A percentile compares a stretch with the other conserved stretches of the same genome.
These are phyloP conservation scores for Amblyopsis hoosieri DNA, from an alignment of 2,797 vertebrate genomes.

Conservation along the genomic window DNA sequence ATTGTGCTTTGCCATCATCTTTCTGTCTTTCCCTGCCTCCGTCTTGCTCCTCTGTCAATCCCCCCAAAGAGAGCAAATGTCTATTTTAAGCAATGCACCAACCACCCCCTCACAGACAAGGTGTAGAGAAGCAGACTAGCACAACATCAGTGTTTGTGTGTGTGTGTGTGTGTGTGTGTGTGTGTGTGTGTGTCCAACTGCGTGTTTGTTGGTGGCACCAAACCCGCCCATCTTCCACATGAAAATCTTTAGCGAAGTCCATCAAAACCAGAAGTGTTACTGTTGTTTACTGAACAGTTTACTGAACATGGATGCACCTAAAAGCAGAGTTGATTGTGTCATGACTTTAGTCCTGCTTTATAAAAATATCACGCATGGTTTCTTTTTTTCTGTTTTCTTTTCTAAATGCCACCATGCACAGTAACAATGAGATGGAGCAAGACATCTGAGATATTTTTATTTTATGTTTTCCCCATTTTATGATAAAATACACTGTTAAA, in stretches of 20 bases:
- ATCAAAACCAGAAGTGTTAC: conserved; percentile 33
- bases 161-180: not conserved
- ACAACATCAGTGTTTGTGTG: conserved; percentile 52
- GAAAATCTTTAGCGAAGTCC: conserved; percentile 25
- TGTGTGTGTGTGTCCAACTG: conserved; percentile 19
- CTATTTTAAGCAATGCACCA: conserved; percentile 79
- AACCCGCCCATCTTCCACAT: conserved; percentile 16
- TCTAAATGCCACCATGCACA: conserved; percentile 11
- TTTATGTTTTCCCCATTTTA: not conserved
- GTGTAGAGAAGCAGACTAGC: conserved; percentile 57
- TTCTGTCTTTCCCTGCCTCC: conserved; percentile 59
- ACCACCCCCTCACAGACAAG: conserved; percentile 65
- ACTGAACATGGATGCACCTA: conserved; percentile 28
- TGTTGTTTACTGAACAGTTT: conserved; percentile 29
- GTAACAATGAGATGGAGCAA: conserved; percentile 14
- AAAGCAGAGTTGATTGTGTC: conserved; percentile 13
- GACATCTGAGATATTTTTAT: not conserved
- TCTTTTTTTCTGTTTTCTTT: not conserved
- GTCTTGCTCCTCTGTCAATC: conserved; percentile 71
- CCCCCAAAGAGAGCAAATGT: conserved; percentile 70
- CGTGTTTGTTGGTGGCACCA: not conserved
- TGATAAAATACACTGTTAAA: not conserved
- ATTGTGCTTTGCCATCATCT: not conserved
- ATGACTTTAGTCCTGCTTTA: conserved; percentile 1
- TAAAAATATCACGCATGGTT: conserved; percentile 12